Evolutionary conservation across 1,140 invertebrate genomes (phyloP).

Genomic region (Camponotus floridanus): DNA sequence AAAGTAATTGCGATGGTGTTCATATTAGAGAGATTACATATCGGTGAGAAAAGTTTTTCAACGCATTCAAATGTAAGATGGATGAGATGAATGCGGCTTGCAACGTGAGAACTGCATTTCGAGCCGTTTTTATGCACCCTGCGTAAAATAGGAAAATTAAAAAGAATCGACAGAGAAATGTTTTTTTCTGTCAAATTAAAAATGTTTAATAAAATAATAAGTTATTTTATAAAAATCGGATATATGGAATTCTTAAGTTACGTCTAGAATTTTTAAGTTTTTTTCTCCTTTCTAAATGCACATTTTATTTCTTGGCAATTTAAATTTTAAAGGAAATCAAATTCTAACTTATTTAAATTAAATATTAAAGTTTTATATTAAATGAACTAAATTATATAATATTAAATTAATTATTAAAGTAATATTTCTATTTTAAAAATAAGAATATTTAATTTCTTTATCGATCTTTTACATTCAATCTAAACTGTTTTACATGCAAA

Average conservation of each 20-base stretch:
- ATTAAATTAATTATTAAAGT: no score
- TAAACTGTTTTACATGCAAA: not conserved
- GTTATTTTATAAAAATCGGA: not conserved
- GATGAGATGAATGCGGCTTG: conserved; percentile 53
- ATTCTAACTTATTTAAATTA: not conserved
- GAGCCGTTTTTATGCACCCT: conserved; percentile 34
- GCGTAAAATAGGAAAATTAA: conserved; percentile 22
- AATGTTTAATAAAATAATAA: not conserved
- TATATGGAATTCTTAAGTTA: not conserved
- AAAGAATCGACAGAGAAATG: conserved; percentile 7
- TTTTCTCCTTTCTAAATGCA: not conserved
- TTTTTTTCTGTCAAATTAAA: not conserved
- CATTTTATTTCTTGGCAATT: not conserved
- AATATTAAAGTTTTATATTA: no score
- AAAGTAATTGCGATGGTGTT: conserved; percentile 9
- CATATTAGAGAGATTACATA: not conserved
- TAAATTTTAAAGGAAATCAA: not conserved
- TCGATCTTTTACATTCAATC: not conserved
- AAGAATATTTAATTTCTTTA: not conserved
- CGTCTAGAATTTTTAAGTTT: not conserved
- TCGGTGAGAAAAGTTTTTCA: conserved; percentile 18
- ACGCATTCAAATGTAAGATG: conserved; percentile 43
- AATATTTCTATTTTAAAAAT: no score
- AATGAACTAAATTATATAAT: no score
- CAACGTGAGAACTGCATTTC: conserved; percentile 39